Evolutionary conservation across 2,797 vertebrate genomes (phyloP).

Genomic region (Catostomus latipinnis): DNA sequence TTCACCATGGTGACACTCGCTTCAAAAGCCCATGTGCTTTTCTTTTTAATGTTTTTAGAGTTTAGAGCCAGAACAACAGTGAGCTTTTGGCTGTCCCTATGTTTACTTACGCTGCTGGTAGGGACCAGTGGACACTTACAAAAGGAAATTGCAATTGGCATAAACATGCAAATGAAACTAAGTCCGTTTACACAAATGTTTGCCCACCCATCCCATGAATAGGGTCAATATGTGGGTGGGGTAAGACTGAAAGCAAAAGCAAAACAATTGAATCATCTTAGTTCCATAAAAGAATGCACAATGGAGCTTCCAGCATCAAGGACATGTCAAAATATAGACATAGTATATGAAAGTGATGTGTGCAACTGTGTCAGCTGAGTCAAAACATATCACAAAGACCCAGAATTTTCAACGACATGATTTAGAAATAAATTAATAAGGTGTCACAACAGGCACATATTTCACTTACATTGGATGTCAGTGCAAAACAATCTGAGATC

Average conservation of each 20-base stretch:
- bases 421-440: not conserved
- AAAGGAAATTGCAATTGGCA: slow-evolving; percentile 46
- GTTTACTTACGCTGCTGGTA: not conserved
- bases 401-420: slow-evolving; percentile 1
- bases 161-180: slow-evolving; percentile 47
- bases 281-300: slow-evolving; percentile 58
- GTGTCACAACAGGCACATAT: not conserved
- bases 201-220: slow-evolving; percentile 27
- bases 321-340: slow-evolving; percentile 62
- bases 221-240: slow-evolving; percentile 49
- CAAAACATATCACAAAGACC: not conserved
- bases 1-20: too few relatives aligned
- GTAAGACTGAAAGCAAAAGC: slow-evolving; percentile 57
- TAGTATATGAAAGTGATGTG: slow-evolving; percentile 45
- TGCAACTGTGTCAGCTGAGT: slow-evolving; percentile 43
- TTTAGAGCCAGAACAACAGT: too few relatives aligned
- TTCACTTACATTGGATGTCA: not conserved
- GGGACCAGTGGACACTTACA: slow-evolving; percentile 12
- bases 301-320: slow-evolving; percentile 56
- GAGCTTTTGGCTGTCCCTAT: slow-evolving; percentile 14
- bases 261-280: slow-evolving; percentile 61
- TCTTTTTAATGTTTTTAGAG: too few relatives aligned
- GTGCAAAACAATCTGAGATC: slow-evolving; percentile 12
- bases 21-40: too few relatives aligned
- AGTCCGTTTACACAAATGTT: slow-evolving; percentile 40